These are phyloP conservation scores for Aepyceros melampus DNA, from an alignment of 2,113 vertebrate species.

Conservation along the genomic window DNA sequence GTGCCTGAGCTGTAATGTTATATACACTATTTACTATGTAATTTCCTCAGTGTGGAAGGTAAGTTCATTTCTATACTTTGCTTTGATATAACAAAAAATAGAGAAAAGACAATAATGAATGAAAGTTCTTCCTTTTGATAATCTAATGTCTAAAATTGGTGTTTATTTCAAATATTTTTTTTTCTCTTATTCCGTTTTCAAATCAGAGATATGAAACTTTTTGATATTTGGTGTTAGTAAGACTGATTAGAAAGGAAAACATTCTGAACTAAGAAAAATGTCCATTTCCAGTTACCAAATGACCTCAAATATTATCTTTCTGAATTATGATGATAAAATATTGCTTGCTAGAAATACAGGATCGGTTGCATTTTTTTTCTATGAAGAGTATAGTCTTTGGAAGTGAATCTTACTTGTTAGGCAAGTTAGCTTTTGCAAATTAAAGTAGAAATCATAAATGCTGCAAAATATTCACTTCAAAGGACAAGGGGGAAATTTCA, in stretches of 20 bases:
- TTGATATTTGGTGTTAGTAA: background rate
- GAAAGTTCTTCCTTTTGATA: background rate
- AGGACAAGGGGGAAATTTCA: background rate
- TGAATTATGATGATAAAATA: background rate
- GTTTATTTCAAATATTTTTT: background rate
- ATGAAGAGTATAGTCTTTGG: background rate
- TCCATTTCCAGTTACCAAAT: background rate
- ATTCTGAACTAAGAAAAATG: background rate
- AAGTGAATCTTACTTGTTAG: background rate
- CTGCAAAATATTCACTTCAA: background rate
- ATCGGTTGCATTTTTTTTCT: background rate
- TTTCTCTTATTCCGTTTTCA: background rate
- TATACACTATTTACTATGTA: background rate
- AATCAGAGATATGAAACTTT: background rate
- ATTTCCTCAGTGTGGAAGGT: background rate
- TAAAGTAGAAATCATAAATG: background rate
- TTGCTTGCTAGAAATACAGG: background rate
- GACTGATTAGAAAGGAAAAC: background rate
- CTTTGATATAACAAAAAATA: background rate
- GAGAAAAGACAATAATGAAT: background rate
- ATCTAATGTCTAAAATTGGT: background rate
- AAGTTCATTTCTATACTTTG: background rate
- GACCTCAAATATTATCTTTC: background rate
- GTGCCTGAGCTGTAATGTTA: background rate
- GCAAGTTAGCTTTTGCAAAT: background rate